Base-by-base conservation (phyloP, 1,140 invertebrate species). In the Copidosoma floridanum region DNA sequence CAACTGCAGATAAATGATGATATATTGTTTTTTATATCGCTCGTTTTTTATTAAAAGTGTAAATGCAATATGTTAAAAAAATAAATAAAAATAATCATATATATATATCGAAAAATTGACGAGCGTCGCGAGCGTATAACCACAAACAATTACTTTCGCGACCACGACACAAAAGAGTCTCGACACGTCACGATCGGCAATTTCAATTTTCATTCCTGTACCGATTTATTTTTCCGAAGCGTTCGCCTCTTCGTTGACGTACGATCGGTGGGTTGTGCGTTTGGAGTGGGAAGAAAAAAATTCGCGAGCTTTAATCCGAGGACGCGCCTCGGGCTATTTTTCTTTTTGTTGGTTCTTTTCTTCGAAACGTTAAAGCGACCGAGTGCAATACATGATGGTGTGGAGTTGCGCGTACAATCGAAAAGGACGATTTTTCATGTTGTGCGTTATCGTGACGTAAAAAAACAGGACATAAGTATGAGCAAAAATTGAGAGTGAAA, bases 21-120 rank as follows among this genome's bases (percentile, higher is more conserved):
- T 6, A 61, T 61, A 61, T 61, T 61, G 58, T 61, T 61, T 61
- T 61, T 61, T 61, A 61, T n/a, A n/a, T 61, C 26, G 52, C 40
- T 46, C 41, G 41, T 56, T 56, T 56, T 56, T 56, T 54, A 54
- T 54, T 43, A 40, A 54, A 12, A 14, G n/a, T 54, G 26, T 54
- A 43, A 40, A 54, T 37, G 44, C 44, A 58, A 51, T 43, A n/a
- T n/a, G n/a, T n/a, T n/a, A n/a, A n/a, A n/a, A n/a, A n/a, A n/a
- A n/a, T n/a, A n/a, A n/a, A n/a, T n/a, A n/a, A n/a, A n/a, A 41
- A 41, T 41, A 41, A 32, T 32, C 29, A n/a, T n/a, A n/a, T n/a
- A n/a, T n/a, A n/a, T n/a, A n/a, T n/a, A n/a, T n/a, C n/a, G n/a
- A n/a, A n/a, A n/a, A n/a, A n/a, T n/a, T n/a, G n/a, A n/a, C n/a